Base-by-base conservation (phyloP, 2,797 vertebrate genomes). In the Crocodylus rhombifer region DNA sequence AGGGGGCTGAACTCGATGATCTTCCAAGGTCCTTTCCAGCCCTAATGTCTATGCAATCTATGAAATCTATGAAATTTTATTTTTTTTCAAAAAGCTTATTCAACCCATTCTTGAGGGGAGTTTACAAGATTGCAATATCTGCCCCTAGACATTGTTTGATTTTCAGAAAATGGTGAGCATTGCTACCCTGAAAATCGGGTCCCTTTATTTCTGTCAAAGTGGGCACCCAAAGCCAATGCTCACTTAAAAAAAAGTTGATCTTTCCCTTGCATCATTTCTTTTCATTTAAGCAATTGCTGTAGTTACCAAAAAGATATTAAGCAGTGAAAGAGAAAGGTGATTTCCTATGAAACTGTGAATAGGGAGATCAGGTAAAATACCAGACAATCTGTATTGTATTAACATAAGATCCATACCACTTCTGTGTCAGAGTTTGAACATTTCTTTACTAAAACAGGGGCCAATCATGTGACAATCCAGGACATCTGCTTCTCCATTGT, bases 371-470 rank as follows among this genome's bases (percentile, higher is more conserved):
- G 20, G 17, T 28, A 87, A 9, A 76, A 0, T 3, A 71, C 8
- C 36, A 91, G 89, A 92, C 69, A 91, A 86, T 71, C n/a, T 88
- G 25, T 86, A 42, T 42, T 42, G 55, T 78, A 80, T 91, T 89
- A 95, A 95, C 95, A 89, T 92, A 87, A 60, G 56, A 51, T 94
- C 88, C 64, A 64, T 36, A 58, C 4, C 80, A 65, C 42, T 42
- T 42, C 42, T 8, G 8, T 42, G 42, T 89, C 73, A 89, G 91
- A 74, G 21, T 75, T 12, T 86, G 58, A 93, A 91, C 94, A 78
- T 21, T 13, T 5, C 42, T 76, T 84, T 25, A 30, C 89, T 80
- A 92, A 91, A 89, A 4, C 10, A 84, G 73, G 69, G 75, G 26
- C 91, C 18, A 87, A 89, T 26, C 69, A 4, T 2, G 17, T 17